These are phyloP conservation scores for Trichogramma pretiosum DNA, from an alignment of 1,140 invertebrate species.

Conservation along the genomic window DNA sequence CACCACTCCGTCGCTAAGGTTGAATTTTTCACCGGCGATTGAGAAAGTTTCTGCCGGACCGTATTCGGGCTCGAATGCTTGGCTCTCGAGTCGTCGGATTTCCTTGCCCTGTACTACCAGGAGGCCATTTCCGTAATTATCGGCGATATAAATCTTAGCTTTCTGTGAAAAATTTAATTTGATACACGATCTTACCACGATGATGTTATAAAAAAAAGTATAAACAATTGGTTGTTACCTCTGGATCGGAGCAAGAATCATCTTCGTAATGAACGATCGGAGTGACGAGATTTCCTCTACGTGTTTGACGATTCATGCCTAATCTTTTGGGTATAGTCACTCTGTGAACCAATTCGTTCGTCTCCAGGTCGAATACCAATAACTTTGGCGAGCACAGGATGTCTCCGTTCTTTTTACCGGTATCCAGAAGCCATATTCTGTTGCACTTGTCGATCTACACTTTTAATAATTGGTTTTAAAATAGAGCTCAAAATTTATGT, in stretches of 20 bases:
- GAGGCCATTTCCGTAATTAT: not conserved
- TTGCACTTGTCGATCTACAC: slow-evolving; percentile 37
- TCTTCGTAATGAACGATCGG: slow-evolving; percentile 8
- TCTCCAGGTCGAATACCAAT: slow-evolving; percentile 39
- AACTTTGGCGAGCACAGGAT: slow-evolving; percentile 40
- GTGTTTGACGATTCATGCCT: not conserved
- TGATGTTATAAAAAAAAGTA: too few relatives aligned
- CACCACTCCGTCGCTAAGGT: not conserved
- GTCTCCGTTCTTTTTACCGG: slow-evolving; percentile 37
- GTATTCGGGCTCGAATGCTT: not conserved
- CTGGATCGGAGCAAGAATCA: not conserved
- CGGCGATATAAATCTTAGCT: not conserved
- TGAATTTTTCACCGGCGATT: not conserved
- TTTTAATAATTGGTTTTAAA: not conserved
- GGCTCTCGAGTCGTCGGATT: not conserved
- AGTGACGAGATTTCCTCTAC: slow-evolving; percentile 5
- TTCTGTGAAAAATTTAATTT: not conserved
- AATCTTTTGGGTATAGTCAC: slow-evolving; percentile 33
- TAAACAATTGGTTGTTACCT: not conserved
- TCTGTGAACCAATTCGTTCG: slow-evolving; percentile 35
- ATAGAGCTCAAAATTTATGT: not conserved
- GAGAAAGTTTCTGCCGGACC: not conserved
- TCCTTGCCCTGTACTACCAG: not conserved
- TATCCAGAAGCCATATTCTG: slow-evolving; percentile 43
- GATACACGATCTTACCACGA: not conserved